These are phyloP conservation scores for Holocentrus rufus DNA, from an alignment of 2,797 vertebrate species.

Conservation along the genomic window DNA sequence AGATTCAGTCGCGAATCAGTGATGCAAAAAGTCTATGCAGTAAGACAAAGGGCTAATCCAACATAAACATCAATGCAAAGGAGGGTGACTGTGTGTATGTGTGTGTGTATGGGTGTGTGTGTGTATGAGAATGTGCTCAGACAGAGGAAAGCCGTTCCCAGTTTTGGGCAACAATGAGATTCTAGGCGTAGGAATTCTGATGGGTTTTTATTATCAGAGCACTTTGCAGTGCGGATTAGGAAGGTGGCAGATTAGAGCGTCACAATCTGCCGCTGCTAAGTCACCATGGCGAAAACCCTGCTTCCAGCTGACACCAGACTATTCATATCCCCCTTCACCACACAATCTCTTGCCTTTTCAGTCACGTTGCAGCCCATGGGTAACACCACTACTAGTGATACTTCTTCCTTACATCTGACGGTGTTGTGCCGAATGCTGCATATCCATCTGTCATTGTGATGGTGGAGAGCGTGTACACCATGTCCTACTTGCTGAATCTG, in stretches of 20 bases:
- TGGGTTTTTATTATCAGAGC: slow-evolving; percentile 67
- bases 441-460: slow-evolving; percentile 15
- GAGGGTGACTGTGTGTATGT: neutral
- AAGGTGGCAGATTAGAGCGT: slow-evolving; percentile 73
- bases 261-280: slow-evolving; percentile 67
- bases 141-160: slow-evolving; percentile 40
- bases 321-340: slow-evolving; percentile 55
- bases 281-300: slow-evolving; percentile 66
- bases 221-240: slow-evolving; percentile 72
- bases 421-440: slow-evolving; percentile 30
- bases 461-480: slow-evolving; percentile 10
- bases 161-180: slow-evolving; percentile 48
- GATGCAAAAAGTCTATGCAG: neutral
- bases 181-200: slow-evolving; percentile 60
- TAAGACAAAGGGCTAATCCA: slow-evolving; percentile 4
- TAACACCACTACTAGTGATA: slow-evolving; percentile 19
- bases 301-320: slow-evolving; percentile 68
- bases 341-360: slow-evolving; percentile 36
- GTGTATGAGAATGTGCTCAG: slow-evolving; percentile 21
- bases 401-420: slow-evolving; percentile 34
- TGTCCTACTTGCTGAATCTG: slow-evolving; percentile 13
- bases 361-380: slow-evolving; percentile 49
- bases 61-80: neutral
- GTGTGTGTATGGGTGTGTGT: slow-evolving; percentile 5
- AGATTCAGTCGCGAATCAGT: slow-evolving; percentile 1